Evolutionary conservation across 2,113 vertebrate genomes (phyloP), one percentile per base, ranked within the genome.

Genomic region (Phalacrocorax carbo): DNA sequence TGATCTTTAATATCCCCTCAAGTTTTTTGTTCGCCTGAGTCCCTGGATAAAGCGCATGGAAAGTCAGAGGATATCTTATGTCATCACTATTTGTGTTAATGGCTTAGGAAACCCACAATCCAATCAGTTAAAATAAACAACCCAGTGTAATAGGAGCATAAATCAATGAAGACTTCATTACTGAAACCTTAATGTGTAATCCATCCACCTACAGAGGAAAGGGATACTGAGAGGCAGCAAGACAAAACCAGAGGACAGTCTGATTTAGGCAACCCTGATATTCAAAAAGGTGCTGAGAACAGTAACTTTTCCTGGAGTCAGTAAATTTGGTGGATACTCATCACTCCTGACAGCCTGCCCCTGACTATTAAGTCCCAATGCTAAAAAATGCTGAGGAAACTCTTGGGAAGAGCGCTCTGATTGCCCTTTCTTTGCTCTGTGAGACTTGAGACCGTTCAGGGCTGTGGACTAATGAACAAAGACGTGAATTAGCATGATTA

Each of bases 71-170:
- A 86, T 92, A 94, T 93, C 88, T 96, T 91, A 94, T 97, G 95
- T 96, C 96, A 94, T 96, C 97, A 95, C 91, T 88, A 94, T 96
- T 97, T 97, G 92, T 97, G 95, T 96, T 97, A 97, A 97, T 95
- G 95, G 91, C 94, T 96, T 94, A 93, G 94, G 97, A 96, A 95
- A 97, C 94, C 94, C 86, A 86, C 96, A 96, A 97, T 92, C 95
- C 88, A 96, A 97, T 97, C 96, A 94, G 95, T 97, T 97, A 97
- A 97, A 94, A 97, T 96, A 97, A 97, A 97, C 94, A 97, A 90
- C 85, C 85, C 55, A 77, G 90, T 97, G 96, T 95, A 97, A 97
- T 94, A 95, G 86, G 96, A 96, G 82, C 87, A 97, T 97, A 97
- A 97, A 97, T 97, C 97, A 96, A 96, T 94, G 93, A 93, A 96